Percentiles rank a stretch among this genome's conserved stretches.
Evolutionary conservation across 2,113 vertebrate genomes (phyloP).

Genomic region (Clarias gariepinus): DNA sequence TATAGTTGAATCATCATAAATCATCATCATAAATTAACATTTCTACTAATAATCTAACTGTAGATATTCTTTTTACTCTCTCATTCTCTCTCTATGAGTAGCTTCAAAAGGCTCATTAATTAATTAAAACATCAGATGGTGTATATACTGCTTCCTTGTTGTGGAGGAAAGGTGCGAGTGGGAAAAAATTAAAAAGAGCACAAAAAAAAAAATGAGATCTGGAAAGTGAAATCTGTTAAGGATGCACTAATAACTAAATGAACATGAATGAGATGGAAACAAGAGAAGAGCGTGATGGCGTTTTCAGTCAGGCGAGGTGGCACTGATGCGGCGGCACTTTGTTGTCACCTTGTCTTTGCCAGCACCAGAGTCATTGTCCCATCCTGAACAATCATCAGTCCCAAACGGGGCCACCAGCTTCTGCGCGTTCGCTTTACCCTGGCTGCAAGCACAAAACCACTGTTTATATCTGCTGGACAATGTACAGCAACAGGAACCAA

Average conservation of each 20-base stretch:
- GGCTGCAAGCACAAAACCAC: constrained; percentile 74
- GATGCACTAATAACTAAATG: background rate
- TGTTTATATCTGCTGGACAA: constrained; percentile 1
- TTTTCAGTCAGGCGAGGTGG: constrained; percentile 13
- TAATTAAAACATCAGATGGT: no score
- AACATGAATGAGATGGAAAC: constrained; percentile 30
- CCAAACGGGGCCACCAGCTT: constrained; percentile 72
- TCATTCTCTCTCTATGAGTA: background rate
- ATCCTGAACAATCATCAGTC: constrained; percentile 69
- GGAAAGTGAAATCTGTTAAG: background rate
- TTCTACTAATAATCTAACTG: no score
- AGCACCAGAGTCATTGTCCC: constrained; percentile 65
- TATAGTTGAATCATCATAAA: no score
- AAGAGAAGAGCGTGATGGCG: constrained; percentile 12
- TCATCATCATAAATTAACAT: no score
- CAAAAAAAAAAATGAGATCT: background rate
- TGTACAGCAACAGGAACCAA: background rate
- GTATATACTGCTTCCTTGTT: background rate
- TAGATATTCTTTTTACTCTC: background rate
- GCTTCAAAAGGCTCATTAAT: no score
- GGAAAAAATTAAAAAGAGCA: background rate
- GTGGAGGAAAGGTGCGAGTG: background rate
- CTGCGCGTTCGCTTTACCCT: constrained; percentile 61
- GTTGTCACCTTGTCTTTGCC: constrained; percentile 73
- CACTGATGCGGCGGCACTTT: constrained; percentile 25